These are phyloP conservation scores for Eptatretus burgeri DNA, from an alignment of 2,113 vertebrate genomes.

Conservation along the genomic window DNA sequence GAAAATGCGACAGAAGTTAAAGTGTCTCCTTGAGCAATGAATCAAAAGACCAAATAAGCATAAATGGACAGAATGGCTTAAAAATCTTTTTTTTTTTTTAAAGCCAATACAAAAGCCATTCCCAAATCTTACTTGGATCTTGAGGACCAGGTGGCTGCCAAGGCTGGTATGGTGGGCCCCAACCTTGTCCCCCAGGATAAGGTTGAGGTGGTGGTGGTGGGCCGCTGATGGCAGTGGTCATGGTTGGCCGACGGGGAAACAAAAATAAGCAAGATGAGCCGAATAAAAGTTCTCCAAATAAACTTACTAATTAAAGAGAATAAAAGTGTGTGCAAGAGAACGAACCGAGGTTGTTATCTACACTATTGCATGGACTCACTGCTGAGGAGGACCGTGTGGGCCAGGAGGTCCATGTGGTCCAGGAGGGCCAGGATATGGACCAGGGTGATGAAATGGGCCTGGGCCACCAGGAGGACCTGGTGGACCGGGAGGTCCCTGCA, in stretches of 20 bases:
- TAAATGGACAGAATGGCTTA: too few species aligned
- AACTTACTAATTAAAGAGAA: too few species aligned
- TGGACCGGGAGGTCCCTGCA: background rate
- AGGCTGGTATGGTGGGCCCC: slow-evolving; percentile 85
- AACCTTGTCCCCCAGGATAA: slow-evolving; percentile 37
- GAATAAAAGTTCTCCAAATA: too few species aligned
- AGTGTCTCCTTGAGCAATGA: background rate
- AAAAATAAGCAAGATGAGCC: too few species aligned
- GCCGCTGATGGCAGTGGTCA: too few species aligned
- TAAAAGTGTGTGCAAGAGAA: too few species aligned
- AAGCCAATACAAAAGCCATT: background rate
- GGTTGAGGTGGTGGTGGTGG: slow-evolving; percentile 62
- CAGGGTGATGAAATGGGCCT: background rate
- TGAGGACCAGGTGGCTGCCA: slow-evolving; percentile 82
- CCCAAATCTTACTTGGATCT: slow-evolving; percentile 44
- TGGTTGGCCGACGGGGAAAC: too few species aligned
- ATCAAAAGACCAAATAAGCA: background rate
- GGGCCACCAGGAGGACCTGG: slow-evolving; percentile 1
- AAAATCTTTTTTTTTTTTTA: background rate
- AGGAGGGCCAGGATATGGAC: slow-evolving; percentile 1
- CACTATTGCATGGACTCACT: background rate
- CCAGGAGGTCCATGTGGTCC: background rate
- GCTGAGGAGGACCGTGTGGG: background rate
- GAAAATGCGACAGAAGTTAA: background rate
- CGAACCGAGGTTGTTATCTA: too few species aligned